These are phyloP conservation scores for Oryzias dopingdopingensis DNA, from an alignment of 2,797 vertebrate genomes.

Conservation along the genomic window DNA sequence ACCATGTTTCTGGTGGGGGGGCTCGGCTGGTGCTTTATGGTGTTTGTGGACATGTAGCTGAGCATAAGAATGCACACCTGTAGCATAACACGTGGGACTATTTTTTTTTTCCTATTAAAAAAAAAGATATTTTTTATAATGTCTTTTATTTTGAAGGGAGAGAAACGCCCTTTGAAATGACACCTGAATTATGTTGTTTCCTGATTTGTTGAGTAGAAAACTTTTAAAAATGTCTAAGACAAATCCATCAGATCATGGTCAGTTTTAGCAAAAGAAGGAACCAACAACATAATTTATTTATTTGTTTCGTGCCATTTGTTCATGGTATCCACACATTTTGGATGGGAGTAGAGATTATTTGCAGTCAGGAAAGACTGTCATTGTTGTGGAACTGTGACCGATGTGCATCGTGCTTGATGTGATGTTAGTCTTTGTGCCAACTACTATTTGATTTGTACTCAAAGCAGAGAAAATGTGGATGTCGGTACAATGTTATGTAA, in stretches of 20 bases:
- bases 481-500: not conserved
- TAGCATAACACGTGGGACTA: slow-evolving; percentile 3
- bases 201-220: too few relatives aligned
- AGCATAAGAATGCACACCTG: not conserved
- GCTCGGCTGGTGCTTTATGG: slow-evolving; percentile 98
- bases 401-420: slow-evolving; percentile 27
- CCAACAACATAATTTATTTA: slow-evolving; percentile 9
- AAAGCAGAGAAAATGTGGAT: slow-evolving; percentile 7
- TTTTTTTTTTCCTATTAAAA: not conserved
- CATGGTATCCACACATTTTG: slow-evolving; percentile 12
- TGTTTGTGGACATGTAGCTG: slow-evolving; percentile 96
- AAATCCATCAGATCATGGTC: too few relatives aligned
- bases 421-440: slow-evolving; percentile 44
- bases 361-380: slow-evolving; percentile 23
- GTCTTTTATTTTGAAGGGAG: not conserved
- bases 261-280: not conserved
- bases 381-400: slow-evolving; percentile 27
- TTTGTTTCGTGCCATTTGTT: slow-evolving; percentile 35
- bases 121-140: too few relatives aligned
- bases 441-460: slow-evolving; percentile 10
- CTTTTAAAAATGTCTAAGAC: too few relatives aligned
- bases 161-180: not conserved
- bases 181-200: too few relatives aligned
- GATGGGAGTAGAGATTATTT: slow-evolving; percentile 9
- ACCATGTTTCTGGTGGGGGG: slow-evolving; percentile 97